These are phyloP conservation scores for Phocoena phocoena DNA, from an alignment of 2,113 vertebrate species.

Conservation along the genomic window DNA sequence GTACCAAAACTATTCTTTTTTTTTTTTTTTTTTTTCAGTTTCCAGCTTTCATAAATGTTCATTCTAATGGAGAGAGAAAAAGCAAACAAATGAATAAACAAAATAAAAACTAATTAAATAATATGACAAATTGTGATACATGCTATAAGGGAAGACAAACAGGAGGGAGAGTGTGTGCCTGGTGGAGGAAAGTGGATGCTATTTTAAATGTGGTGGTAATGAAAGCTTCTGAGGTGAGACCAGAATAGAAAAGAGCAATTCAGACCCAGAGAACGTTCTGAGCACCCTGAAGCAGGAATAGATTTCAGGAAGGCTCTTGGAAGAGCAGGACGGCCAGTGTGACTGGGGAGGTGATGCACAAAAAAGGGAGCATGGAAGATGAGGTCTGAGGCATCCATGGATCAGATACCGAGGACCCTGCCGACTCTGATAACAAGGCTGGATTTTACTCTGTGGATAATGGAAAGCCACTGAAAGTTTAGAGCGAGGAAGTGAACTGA, in stretches of 20 bases:
- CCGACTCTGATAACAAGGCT: accelerated
- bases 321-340: not conserved
- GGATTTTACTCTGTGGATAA: not conserved
- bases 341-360: not conserved
- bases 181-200: not conserved
- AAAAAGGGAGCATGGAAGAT: accelerated
- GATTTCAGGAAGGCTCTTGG: not conserved
- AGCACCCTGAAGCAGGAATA: accelerated
- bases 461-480: not conserved
- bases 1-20: not conserved
- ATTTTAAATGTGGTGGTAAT: accelerated
- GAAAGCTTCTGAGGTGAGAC: too few relatives aligned
- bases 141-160: not conserved
- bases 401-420: accelerated
- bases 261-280: not conserved
- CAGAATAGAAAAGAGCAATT: accelerated
- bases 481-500: not conserved
- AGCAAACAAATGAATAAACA: not conserved
- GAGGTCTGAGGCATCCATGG: accelerated
- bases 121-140: not conserved
- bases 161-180: accelerated
- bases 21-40: not conserved
- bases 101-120: not conserved
- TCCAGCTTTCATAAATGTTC: not conserved
- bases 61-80: not conserved